Base-by-base conservation (phyloP, 1,140 invertebrate species). In the Drosophila seguyi region DNA sequence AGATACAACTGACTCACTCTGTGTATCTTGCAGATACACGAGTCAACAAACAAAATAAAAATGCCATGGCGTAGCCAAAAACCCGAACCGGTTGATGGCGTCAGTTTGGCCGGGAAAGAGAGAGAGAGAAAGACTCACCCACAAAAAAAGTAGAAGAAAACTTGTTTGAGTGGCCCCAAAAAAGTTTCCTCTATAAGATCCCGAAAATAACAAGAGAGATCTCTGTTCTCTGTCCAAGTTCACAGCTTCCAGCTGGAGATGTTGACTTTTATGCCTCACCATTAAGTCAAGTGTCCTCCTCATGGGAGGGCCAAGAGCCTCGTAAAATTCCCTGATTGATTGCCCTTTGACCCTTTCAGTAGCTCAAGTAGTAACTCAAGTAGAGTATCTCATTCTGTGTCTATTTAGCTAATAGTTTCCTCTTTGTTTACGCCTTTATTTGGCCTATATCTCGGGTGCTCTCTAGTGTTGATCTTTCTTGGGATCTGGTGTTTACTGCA, bases 1-100 rank as follows among this genome's bases (percentile, higher is more conserved):
- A 20, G 34, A 3, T 38, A 22, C 52, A 10, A 38, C 44, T 75
- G 73, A 75, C 42, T 75, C 73, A 75, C 39, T 18, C 45, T 75
- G 63, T 74, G 75, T 83, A 83, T 83, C 71, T 88, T 76, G 67
- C 68, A 80, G 80, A 88, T 88, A 87, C 75, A 63, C 66, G 27
- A 62, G 65, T 79, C 73, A 68, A 62, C 66, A 71, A 38, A 41
- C 31, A 20, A 39, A 68, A 68, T 45, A 77, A 61, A 80, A 85
- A 86, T 76, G 52, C 57, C 52, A 22, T 77, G 61, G 52, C 62
- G 53, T 81, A 73, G 59, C 79, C 79, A 58, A 84, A 81, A 78
- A 65, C 48, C 58, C 52, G 81, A 88, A 87, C 84, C 83, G 83
- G 83, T 87, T 87, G 84, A 88, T 87, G 83, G 83, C 83, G 83